Evolutionary conservation across 2,888 invertebrate genomes (phyloP), one percentile per base, ranked within the genome.

Genomic region (Chrysopilus asiliformis): DNA sequence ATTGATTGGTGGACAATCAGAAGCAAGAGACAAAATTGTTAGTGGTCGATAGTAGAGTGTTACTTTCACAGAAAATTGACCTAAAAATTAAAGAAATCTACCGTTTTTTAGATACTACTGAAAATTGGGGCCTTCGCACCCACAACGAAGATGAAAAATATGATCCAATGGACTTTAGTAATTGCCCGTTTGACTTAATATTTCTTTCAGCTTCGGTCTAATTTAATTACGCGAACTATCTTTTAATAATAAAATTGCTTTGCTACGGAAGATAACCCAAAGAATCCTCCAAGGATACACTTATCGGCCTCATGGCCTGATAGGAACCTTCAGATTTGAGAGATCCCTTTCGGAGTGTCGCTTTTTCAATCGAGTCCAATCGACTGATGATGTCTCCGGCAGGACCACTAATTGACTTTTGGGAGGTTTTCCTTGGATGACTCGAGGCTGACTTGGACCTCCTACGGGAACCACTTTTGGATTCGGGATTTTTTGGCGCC

Each of bases 191-290:
- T n/a, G n/a, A n/a, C n/a, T n/a, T n/a, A n/a, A n/a, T n/a, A n/a
- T n/a, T n/a, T n/a, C n/a, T n/a, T n/a, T n/a, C n/a, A n/a, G n/a
- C n/a, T n/a, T n/a, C n/a, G n/a, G n/a, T n/a, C n/a, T n/a, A n/a
- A n/a, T n/a, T n/a, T n/a, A n/a, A n/a, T n/a, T 22, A 22, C 10
- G 7, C 22, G 10, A 22, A 8, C 10, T 22, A 22, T 22, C 10
- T 8, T 22, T 22, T 22, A 22, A 22, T 22, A 22, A 22, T 22
- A 22, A 22, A n/a, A n/a, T n/a, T n/a, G n/a, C n/a, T n/a, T 4
- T 15, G 45, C 55, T 56, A 65, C 54, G 65, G 65, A 52, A 65
- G 56, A 53, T 65, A 65, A 24, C 65, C 65, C 42, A 65, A 52
- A 20, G 65, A 61, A 46, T 65, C 65, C 46, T 64, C 65, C n/a